These are phyloP conservation scores for Diaperis boleti DNA, from an alignment of 2,888 invertebrate species.

Conservation along the genomic window DNA sequence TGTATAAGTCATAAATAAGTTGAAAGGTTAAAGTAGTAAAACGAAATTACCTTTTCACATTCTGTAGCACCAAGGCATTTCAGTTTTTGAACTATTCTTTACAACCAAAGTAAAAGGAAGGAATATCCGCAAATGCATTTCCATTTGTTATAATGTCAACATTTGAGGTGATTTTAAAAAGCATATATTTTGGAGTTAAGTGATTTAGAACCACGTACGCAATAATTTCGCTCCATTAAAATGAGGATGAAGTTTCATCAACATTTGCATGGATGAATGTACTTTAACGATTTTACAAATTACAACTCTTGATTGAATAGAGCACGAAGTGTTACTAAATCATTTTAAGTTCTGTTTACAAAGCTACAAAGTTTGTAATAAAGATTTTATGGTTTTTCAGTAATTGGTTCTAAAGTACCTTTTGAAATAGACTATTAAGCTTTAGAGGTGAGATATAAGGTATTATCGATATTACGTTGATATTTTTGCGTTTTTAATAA, in stretches of 20 bases:
- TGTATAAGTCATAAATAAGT: not conserved
- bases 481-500: too few species aligned
- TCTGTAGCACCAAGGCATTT: not conserved
- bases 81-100: too few species aligned
- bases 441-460: too few species aligned
- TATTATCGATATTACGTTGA: too few species aligned
- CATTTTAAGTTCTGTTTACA: not conserved
- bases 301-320: not conserved
- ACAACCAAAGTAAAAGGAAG: too few species aligned
- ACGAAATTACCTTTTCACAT: not conserved
- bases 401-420: not conserved
- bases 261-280: slow-evolving; percentile 10
- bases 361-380: not conserved
- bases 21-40: not conserved
- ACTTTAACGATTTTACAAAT: slow-evolving; percentile 11
- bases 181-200: too few species aligned
- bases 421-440: too few species aligned
- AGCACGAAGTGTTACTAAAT: not conserved
- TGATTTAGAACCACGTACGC: too few species aligned
- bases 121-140: too few species aligned
- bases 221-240: slow-evolving; percentile 4
- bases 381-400: slow-evolving; percentile 15
- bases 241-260: not conserved
- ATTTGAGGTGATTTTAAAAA: too few species aligned
- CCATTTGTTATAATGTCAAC: too few species aligned